These are phyloP conservation scores for Harpagoxenus sublaevis DNA, from an alignment of 2,888 invertebrate genomes.

Conservation along the genomic window DNA sequence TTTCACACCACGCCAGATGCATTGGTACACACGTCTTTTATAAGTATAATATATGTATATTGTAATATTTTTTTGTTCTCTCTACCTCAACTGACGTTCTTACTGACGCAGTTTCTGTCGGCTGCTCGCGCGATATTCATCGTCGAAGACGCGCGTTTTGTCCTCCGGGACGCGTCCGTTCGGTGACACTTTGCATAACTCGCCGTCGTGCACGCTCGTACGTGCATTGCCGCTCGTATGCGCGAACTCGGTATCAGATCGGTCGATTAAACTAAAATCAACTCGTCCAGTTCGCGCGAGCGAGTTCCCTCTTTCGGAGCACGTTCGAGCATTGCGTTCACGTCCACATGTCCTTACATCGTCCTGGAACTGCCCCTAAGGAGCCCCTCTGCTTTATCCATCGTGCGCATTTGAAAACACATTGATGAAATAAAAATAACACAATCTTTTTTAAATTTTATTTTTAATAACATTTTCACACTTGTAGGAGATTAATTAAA, in stretches of 20 bases:
- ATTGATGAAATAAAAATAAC: background rate
- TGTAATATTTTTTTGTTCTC: background rate
- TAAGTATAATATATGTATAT: background rate
- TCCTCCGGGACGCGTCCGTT: conserved; percentile 41
- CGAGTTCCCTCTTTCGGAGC: conserved; percentile 70
- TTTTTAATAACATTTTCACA: background rate
- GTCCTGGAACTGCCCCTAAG: background rate
- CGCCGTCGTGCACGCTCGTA: conserved; percentile 52
- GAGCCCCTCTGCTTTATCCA: background rate
- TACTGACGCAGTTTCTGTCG: background rate
- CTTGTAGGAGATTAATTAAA: background rate
- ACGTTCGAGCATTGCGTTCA: conserved; percentile 51
- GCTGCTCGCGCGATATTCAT: background rate
- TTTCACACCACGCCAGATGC: background rate
- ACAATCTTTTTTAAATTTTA: background rate
- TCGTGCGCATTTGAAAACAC: background rate
- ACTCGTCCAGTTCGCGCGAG: conserved; percentile 72
- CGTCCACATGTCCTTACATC: conserved; percentile 10
- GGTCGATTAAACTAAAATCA: conserved; percentile 78
- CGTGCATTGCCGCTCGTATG: conserved; percentile 59
- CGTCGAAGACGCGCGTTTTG: conserved; percentile 30
- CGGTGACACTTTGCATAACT: conserved; percentile 44
- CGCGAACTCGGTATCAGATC: conserved; percentile 72
- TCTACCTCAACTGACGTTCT: background rate
- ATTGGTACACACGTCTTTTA: background rate